Conservation (phyloP, 2,797 vertebrate genomes). For the Pipistrellus pygmaeus region DNA sequence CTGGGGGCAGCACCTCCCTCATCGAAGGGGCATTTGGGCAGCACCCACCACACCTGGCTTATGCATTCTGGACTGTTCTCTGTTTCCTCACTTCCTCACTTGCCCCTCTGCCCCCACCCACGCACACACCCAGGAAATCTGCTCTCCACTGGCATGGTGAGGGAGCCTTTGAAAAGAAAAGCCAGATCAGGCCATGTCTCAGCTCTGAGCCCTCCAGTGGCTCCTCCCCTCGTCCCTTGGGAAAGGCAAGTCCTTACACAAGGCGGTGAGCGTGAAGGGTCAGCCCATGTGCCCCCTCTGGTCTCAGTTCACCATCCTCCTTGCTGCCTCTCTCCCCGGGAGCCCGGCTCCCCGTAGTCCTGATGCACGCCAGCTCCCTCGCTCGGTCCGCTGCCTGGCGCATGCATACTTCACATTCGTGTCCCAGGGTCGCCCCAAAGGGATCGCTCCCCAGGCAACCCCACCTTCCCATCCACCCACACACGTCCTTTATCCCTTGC, state of each 20-base stretch:
- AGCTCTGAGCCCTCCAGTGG: neutral
- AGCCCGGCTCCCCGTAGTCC: neutral
- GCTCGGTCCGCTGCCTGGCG: neutral
- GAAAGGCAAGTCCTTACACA: neutral
- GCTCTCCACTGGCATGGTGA: neutral
- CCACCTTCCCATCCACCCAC: neutral
- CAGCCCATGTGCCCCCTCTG: neutral
- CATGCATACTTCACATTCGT: fast-evolving
- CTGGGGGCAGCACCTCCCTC: neutral
- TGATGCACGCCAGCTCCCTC: too few relatives aligned
- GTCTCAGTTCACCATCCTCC: neutral
- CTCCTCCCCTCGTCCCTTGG: neutral
- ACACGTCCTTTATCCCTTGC: neutral
- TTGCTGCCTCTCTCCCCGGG: fast-evolving
- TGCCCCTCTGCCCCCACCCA: too few relatives aligned
- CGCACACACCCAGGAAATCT: neutral
- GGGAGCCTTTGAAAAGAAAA: neutral
- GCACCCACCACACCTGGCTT: neutral
- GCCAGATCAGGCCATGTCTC: neutral
- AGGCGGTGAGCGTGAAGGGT: fast-evolving
- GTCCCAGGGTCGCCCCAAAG: neutral
- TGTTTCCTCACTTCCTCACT: neutral
- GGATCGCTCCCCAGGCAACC: too few relatives aligned
- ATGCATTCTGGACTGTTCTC: neutral
- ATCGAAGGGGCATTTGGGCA: neutral